Base-by-base conservation (phyloP, 2,113 vertebrate species). In the Hoplias malabaricus region DNA sequence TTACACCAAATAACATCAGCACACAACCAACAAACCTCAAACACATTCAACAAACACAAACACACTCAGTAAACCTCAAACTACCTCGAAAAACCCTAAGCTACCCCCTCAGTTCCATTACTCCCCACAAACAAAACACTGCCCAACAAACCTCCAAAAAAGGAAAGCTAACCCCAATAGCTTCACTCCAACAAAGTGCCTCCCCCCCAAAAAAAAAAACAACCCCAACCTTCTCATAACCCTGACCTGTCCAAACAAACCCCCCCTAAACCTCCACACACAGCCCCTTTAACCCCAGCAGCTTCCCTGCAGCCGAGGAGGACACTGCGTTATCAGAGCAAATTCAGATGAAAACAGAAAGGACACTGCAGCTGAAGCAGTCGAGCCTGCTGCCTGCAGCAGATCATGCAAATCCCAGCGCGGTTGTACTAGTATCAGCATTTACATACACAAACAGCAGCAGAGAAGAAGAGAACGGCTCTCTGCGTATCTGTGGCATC, bases 331-430 rank as follows among this genome's bases (percentile, higher is more conserved):
- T 38, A 23, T 42, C 6, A n/a, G 23, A 19, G 46, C 62, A 54
- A 46, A 75, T 66, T 31, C 27, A 31, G 27, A 59, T 59, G 25
- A 59, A 1, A n/a, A 13, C 27, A 59, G 27, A 59, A 33, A 31
- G 8, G 5, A 33, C 10, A n/a, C 14, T 62, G 57, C n/a, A 10
- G 31, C 59, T 36, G 29, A 31, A 21, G 31, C 25, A 21, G 48
- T 19, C n/a, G 48, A 23, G 19, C 11, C 62, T 50, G 43, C 34
- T 21, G 23, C 25, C 59, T 10, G 8, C 14, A 68, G 10, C 16
- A 19, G 36, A 12, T 43, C 50, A 75, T 66, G 73, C 73, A 75
- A 75, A 75, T 75, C 73, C 36, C 61, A 67, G 34, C 29, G 33
- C 23, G 10, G 73, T 31, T 42, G 62, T 66, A 38, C 27, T 66